Conservation (phyloP, 2,888 invertebrate genomes). For the Amblyjoppa fuscipennis region DNA sequence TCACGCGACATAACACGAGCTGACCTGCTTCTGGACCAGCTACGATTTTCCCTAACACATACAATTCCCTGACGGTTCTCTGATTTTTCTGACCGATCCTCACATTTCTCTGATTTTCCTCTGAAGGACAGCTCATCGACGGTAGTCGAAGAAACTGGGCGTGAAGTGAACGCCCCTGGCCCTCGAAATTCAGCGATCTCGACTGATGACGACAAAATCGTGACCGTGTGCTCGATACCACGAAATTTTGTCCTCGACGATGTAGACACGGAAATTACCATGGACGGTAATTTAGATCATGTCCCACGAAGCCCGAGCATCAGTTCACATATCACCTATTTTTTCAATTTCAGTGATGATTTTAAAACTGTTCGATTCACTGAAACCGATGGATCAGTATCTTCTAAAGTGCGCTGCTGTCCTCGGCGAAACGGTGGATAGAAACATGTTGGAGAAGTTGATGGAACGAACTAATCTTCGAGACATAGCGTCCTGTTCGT, state of each 20-base stretch:
- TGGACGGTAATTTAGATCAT: conserved; percentile 85
- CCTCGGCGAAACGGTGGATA: conserved; percentile 88
- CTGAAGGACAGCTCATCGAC: conserved; percentile 69
- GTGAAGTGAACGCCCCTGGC: background rate
- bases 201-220: conserved; percentile 77
- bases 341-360: conserved; percentile 86
- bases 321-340: background rate
- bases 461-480: conserved; percentile 86
- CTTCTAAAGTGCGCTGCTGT: conserved; percentile 89
- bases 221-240: conserved; percentile 85
- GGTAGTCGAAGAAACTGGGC: conserved; percentile 31
- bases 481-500: conserved; percentile 86
- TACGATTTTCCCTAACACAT: background rate
- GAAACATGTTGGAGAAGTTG: conserved; percentile 87
- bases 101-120: background rate
- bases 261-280: conserved; percentile 86
- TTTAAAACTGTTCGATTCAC: conserved; percentile 88
- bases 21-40: too few relatives aligned
- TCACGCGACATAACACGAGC: background rate
- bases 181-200: background rate
- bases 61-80: background rate
- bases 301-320: background rate
- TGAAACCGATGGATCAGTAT: conserved; percentile 89
- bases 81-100: background rate
- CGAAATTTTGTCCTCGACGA: conserved; percentile 86